These are phyloP conservation scores for Gracilinanus agilis DNA, from an alignment of 2,113 vertebrate genomes.

Conservation along the genomic window DNA sequence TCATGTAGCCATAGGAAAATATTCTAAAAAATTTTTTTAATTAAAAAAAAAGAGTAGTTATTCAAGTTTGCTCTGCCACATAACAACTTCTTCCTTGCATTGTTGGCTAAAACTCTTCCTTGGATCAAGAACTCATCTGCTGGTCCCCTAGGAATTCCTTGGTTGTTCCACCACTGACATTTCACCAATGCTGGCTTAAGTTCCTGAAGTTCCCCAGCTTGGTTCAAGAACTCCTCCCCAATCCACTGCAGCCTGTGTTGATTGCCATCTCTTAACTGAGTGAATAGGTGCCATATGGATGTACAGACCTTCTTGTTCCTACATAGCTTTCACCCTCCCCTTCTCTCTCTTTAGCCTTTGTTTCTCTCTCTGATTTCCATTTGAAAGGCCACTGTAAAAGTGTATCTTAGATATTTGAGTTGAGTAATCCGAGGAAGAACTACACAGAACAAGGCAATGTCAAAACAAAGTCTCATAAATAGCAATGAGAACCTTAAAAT, in stretches of 20 bases:
- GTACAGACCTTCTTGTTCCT: too few species aligned
- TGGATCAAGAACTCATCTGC: neutral
- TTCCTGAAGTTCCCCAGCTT: neutral
- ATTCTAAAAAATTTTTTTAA: too few species aligned
- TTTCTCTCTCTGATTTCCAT: too few species aligned
- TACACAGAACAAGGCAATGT: neutral
- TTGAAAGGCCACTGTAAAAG: too few species aligned
- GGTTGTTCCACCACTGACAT: neutral
- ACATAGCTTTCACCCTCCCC: too few species aligned
- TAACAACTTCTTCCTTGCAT: neutral
- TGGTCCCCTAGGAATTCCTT: neutral
- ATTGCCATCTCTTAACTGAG: neutral
- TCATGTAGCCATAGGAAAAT: too few species aligned
- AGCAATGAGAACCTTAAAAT: neutral
- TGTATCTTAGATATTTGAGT: too few species aligned
- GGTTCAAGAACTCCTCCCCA: neutral
- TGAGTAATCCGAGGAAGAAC: neutral
- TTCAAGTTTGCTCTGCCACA: neutral
- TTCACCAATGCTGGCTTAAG: neutral
- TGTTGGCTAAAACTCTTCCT: neutral
- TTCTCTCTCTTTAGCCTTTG: too few species aligned
- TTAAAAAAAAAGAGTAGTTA: neutral
- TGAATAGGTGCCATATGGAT: too few species aligned
- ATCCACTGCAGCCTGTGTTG: neutral
- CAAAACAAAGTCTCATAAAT: neutral